Base-by-base conservation (phyloP, 2,113 vertebrate species). In the Mystacornis crossleyi region DNA sequence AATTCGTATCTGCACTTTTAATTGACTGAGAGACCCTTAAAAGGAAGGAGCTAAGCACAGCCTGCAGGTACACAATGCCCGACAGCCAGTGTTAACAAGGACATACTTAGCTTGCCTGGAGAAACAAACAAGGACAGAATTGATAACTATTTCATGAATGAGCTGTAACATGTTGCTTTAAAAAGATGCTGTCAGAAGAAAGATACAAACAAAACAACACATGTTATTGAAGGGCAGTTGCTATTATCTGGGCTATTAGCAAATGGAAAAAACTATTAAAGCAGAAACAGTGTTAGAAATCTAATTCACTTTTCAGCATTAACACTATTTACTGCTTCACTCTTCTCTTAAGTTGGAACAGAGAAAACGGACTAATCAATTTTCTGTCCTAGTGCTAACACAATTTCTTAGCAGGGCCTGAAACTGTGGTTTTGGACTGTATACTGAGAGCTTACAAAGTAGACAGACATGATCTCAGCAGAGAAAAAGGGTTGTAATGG, bases 191-290 rank as follows among this genome's bases (percentile, higher is more conserved):
- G 93, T 96, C 93, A 94, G 87, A 95, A 90, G 85, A 93, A 92
- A 92, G 79, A 93, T 73, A 83, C 82, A 90, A 92, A 95, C 82
- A 97, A 87, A 97, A 66, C 70, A 93, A 69, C 67, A 77, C 85
- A 72, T 70, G 87, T 86, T 97, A 88, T 58, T 93, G 93, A 93
- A 96, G 85, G 74, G 66, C 94, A 95, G 74, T 70, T 91, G 81
- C 81, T 96, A 96, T 96, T 97, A 97, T 92, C 86, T 79, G 75
- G 82, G 65, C 89, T 97, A 97, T 97, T 97, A 97, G 91, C 86
- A 95, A 97, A 96, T 93, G 94, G 89, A 91, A 97, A 95, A 95
- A 95, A 95, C 93, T 96, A 90, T 96, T 96, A 95, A 94, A 93
- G 75, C 66, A 94, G 87, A 93, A 97, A 95, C 62, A 79, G 81